Base-by-base conservation (phyloP, 1,140 invertebrate species). In the Ruditapes philippinarum region DNA sequence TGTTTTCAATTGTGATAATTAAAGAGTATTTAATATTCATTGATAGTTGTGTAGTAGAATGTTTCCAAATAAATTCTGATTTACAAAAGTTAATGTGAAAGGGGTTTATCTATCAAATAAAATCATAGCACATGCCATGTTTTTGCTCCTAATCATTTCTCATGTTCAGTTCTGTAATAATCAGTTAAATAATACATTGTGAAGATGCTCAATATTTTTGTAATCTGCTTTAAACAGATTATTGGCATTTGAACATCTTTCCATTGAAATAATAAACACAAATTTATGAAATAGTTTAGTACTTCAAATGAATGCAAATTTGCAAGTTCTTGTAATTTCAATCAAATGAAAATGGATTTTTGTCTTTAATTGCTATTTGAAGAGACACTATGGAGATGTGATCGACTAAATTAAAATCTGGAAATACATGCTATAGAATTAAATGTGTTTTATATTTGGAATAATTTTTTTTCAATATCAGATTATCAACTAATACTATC, bases 1-100 rank as follows among this genome's bases (percentile, higher is more conserved):
- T 85, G 73, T 74, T 57, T 74, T 73, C 45, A 73, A 36, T 51
- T 73, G 82, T 51, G 31, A n/a, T 57, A 76, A 74, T 76, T 51
- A 74, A 19, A 12, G 31, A 38, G 22, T 74, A 85, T 74, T 74
- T 42, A 45, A 49, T 74, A 74, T 33, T 83, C 33, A 49, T 70
- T 28, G 40, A 51, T 70, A n/a, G 12, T 45, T 33, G 51, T 83
- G 12, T 45, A 33, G 49, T n/a, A 22, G 42, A 42, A 51, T 68
- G 17, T 83, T 0, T n/a, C 22, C 57, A 62, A n/a, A 28, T 62
- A 62, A 62, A 62, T 28, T 28, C 28, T 9, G 25, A 1, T 62
- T 62, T 25, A 62, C 25, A 28, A 28, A 4, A 28, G 25, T n/a
- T 28, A 28, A 1, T 28, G 57, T 25, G 28, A 28, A 25, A 62